Evolutionary conservation across 2,888 invertebrate genomes (phyloP), one percentile per base, ranked within the genome.

Genomic region (Pachliopta kotzebuea): DNA sequence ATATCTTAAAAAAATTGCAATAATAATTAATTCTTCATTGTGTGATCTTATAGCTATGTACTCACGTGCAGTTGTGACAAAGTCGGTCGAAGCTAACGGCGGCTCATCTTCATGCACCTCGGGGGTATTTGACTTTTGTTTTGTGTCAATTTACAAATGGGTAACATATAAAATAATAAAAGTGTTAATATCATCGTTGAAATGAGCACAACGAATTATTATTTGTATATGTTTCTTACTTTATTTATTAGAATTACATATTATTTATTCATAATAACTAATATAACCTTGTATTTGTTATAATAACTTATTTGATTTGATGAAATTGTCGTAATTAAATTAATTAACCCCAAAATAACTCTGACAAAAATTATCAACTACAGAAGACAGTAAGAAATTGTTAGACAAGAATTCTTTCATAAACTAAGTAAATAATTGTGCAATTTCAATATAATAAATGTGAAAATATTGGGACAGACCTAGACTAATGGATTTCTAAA

Each of bases 91-190:
- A 76, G 76, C 72, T 76, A 74, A 73, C 68, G 71, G 78, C 72
- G 72, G 78, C 75, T 74, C 79, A 73, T 78, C 86, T 79, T 74
- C 81, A 74, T 75, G 81, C 85, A 79, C 86, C 72, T 80, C 82
- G 76, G 79, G 79, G 82, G 84, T 80, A 84, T 90, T 91, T 90
- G 91, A 91, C 90, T 90, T 90, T 90, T 85, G 89, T 90, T 86
- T 90, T 90, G 89, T 90, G 91, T 91, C 90, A 91, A 90, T 90
- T 90, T 90, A 91, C 85, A 90, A 90, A 91, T 89, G 90, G 90
- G 89, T 90, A 89, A 90, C 91, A 91, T 91, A 90, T 88, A 91
- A 91, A 90, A 91, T 90, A 89, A 89, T 86, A 91, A 91, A 88
- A 87, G 90, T 91, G 91, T 91, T 91, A 91, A 91, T 91, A 91